Evolutionary conservation across 1,140 invertebrate species (phyloP), one percentile per base, ranked within the genome.

Genomic region (Ruditapes philippinarum): DNA sequence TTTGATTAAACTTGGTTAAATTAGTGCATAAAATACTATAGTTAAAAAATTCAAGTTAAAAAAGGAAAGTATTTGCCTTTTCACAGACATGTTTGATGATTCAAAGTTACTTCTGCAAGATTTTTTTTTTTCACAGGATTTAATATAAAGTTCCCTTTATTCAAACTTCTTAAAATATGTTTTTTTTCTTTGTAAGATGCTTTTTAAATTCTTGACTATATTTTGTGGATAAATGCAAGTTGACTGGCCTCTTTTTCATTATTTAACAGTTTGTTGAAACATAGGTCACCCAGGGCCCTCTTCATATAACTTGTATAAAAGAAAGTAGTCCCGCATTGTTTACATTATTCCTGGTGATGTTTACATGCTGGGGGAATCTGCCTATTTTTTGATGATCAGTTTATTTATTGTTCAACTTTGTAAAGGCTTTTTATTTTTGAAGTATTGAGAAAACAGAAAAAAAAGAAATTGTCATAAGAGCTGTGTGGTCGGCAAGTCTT

Each of bases 251-350:
- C 79, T 42, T 33, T n/a, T 54, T 31, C 33, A 19, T 80, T 5
- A 5, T 51, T 62, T 40, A 80, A 62, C 42, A 54, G 33, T 36
- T 25, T 12, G 51, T 33, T 81, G 36, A 40, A 45, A 17, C 22
- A 57, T 31, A 81, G 42, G 54, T 62, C 79, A 81, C 22, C 25
- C 19, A 33, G 36, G 74, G 74, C 54, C 74, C 45, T 78, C 74
- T 78, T 78, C 17, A 78, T 78, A 19, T 51, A 40, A n/a, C 7
- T 9, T 19, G n/a, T 65, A 62, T 81, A 65, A 81, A 65, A 81
- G 79, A 81, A 81, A 81, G 60, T 62, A 62, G 60, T 81, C 42
- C 60, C 79, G n/a, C 33, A 28, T 40, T 81, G 79, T 81, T 81
- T 81, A 81, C 79, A 60, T 81, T 81, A 65, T 62, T 3, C 79